phyloP scores from a whole-genome alignment of 2,888 invertebrate genomes.

The Girardia tigrina region DNA sequence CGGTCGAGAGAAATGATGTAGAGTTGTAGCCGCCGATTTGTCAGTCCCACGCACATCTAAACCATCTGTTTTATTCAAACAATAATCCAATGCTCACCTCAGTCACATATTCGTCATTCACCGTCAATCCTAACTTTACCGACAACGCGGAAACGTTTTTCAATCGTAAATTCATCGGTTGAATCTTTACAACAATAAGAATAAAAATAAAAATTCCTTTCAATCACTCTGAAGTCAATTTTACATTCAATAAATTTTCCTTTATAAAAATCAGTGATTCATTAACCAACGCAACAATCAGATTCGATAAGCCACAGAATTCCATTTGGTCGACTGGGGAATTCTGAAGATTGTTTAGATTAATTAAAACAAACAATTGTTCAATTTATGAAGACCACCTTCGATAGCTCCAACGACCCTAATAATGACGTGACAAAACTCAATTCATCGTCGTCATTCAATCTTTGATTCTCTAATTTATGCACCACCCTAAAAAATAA shows the following conservation, averaged over 20 bases:
- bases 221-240: too few species aligned
- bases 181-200: too few species aligned
- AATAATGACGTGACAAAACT: conserved; percentile 11
- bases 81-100: not conserved
- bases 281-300: not conserved
- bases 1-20: not conserved
- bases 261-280: not conserved
- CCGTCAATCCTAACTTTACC: not conserved
- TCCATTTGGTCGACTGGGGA: not conserved
- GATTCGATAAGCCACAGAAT: not conserved
- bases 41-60: conserved; percentile 1
- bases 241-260: not conserved
- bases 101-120: not conserved
- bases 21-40: not conserved
- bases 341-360: not conserved
- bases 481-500: not conserved
- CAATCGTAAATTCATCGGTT: conserved; percentile 1
- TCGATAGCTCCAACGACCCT: not conserved
- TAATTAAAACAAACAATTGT: not conserved
- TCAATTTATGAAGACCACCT: not conserved
- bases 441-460: conserved; percentile 7
- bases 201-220: not conserved
- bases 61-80: not conserved
- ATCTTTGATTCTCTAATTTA: conserved; percentile 1
- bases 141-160: not conserved